These are phyloP conservation scores for Perca flavescens DNA, from an alignment of 2,113 vertebrate species.

Conservation along the genomic window DNA sequence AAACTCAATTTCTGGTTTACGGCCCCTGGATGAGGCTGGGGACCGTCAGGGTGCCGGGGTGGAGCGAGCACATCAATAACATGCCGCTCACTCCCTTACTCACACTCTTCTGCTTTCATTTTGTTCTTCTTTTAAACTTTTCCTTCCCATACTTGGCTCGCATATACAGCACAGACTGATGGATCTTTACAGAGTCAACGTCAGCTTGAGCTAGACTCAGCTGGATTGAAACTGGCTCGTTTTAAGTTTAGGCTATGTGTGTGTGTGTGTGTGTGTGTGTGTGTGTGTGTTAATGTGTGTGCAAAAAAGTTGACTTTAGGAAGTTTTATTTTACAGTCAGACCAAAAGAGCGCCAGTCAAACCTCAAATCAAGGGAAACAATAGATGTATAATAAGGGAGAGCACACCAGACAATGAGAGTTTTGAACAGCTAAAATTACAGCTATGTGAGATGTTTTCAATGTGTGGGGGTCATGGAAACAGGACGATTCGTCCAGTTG, in stretches of 20 bases:
- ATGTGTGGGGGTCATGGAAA: background rate
- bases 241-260: background rate
- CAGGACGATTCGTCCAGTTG: too few relatives aligned
- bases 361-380: too few relatives aligned
- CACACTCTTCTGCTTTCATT: constrained; percentile 11
- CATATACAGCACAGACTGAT: background rate
- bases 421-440: too few relatives aligned
- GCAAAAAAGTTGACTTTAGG: too few relatives aligned
- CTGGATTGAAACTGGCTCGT: background rate
- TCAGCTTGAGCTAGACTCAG: background rate
- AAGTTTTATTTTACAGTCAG: too few relatives aligned
- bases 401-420: too few relatives aligned
- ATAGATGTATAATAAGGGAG: too few relatives aligned
- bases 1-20: constrained; percentile 82
- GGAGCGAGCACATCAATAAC: constrained; percentile 73
- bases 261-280: background rate
- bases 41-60: constrained; percentile 61
- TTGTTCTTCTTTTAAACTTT: constrained; percentile 37
- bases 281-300: too few relatives aligned
- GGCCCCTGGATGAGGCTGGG: constrained; percentile 68
- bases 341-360: too few relatives aligned
- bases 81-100: constrained; percentile 25
- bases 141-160: background rate
- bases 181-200: background rate
- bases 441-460: too few relatives aligned